Evolutionary conservation across 2,113 vertebrate genomes (phyloP).

Genomic region (Notothenia rossii): DNA sequence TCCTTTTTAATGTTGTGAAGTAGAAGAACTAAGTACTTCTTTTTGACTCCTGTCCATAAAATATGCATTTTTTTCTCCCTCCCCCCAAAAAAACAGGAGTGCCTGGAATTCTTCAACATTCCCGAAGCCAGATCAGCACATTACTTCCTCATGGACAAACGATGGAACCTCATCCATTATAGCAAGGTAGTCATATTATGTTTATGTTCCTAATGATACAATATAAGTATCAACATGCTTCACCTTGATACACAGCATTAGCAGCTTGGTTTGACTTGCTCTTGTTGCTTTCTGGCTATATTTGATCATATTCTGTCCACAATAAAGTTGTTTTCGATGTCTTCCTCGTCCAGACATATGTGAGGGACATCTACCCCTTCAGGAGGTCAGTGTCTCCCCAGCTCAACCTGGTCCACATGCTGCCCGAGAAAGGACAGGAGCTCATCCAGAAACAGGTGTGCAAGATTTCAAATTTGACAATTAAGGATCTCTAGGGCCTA

Average conservation of each 20-base stretch:
- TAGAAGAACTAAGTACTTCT: no score
- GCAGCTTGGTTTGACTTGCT: background rate
- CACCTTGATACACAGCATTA: background rate
- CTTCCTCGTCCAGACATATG: conserved; percentile 88
- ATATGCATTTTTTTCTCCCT: background rate
- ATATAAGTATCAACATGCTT: background rate
- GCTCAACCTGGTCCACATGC: conserved; percentile 97
- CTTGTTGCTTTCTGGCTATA: background rate
- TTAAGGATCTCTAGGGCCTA: no score
- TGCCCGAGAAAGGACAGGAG: conserved; percentile 96
- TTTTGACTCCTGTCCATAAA: no score
- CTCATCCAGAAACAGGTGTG: conserved; percentile 95
- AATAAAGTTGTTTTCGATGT: background rate
- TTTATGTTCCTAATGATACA: background rate
- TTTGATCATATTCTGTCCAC: background rate
- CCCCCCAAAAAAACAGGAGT: conserved; percentile 85
- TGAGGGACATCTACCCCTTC: conserved; percentile 98
- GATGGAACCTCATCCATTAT: conserved; percentile 99
- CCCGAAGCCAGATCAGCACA: conserved; percentile 95
- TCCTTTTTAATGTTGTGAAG: no score
- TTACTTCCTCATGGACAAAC: conserved; percentile 99
- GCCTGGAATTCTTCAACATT: conserved; percentile 98
- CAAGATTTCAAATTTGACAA: background rate
- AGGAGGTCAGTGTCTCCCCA: conserved; percentile 97
- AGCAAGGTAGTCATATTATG: conserved; percentile 84